Evolutionary conservation across 2,797 vertebrate species (phyloP).

Genomic region (Dicrostonyx torquatus): DNA sequence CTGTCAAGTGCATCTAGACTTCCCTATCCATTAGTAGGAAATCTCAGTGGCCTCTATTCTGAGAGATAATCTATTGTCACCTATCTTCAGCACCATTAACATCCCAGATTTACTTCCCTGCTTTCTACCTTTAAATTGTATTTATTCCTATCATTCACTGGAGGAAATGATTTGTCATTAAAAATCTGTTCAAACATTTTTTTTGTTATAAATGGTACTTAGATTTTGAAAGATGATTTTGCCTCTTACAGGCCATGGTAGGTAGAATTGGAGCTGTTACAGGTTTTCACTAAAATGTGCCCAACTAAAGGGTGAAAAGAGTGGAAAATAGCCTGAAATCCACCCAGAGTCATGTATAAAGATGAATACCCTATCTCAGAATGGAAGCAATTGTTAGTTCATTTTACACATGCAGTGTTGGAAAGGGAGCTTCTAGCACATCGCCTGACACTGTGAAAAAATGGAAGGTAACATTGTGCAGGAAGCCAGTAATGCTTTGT

Average conservation of each 20-base stretch:
- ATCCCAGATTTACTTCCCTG: not conserved
- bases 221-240: slow-evolving; percentile 7
- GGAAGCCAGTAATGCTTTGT: slow-evolving; percentile 11
- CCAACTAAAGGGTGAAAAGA: not conserved
- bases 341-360: not conserved
- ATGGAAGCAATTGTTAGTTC: not conserved
- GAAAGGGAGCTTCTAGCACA: not conserved
- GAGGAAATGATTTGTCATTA: not conserved
- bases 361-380: not conserved
- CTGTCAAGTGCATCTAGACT: not conserved
- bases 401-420: not conserved
- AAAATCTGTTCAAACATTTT: not conserved
- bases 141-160: not conserved
- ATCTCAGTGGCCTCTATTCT: not conserved
- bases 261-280: not conserved
- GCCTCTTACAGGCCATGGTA: not conserved
- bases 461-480: not conserved
- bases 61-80: not conserved
- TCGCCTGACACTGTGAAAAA: not conserved
- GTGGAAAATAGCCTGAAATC: not conserved
- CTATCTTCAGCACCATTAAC: not conserved
- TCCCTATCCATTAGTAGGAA: not conserved
- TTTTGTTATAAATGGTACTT: not conserved
- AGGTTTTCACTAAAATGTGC: not conserved
- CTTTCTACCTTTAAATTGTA: not conserved